phyloP scores from a whole-genome alignment of 1,140 invertebrate genomes.

The Drosophila repleta region DNA sequence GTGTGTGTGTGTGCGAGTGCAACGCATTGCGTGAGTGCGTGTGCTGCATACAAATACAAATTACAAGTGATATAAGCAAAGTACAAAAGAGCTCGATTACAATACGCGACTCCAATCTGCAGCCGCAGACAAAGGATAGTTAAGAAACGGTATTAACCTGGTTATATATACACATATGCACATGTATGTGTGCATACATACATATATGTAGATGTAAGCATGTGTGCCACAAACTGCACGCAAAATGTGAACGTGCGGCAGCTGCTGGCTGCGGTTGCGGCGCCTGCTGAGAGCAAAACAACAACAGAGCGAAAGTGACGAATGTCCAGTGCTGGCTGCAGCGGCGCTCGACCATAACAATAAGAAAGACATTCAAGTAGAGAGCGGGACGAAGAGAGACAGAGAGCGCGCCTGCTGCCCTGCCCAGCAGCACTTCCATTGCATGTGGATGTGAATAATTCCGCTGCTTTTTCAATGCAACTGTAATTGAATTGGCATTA shows the following conservation, averaged over 20 bases:
- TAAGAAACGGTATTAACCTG: conserved; percentile 63
- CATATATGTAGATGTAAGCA: background rate
- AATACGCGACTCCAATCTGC: conserved; percentile 26
- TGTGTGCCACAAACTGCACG: conserved; percentile 1
- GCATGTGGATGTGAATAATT: conserved; percentile 61
- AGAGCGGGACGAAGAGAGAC: background rate
- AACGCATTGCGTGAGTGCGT: conserved; percentile 28
- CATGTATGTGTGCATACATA: background rate
- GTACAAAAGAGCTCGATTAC: conserved; percentile 55
- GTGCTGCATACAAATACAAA: conserved; percentile 17
- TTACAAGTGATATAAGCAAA: conserved; percentile 66
- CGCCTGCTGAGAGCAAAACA: conserved; percentile 30
- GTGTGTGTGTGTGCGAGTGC: conserved; percentile 42
- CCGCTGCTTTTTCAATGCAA: conserved; percentile 47
- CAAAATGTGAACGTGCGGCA: conserved; percentile 21
- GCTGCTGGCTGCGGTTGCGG: conserved; percentile 19
- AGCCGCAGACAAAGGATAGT: conserved; percentile 63
- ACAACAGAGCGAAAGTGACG: conserved; percentile 39
- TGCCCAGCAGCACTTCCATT: conserved; percentile 23
- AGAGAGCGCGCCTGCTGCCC: conserved; percentile 7
- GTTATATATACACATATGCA: conserved; percentile 12
- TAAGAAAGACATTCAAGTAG: conserved; percentile 4
- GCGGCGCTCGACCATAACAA: conserved; percentile 48
- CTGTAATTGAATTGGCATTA: conserved; percentile 74
- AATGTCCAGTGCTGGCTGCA: conserved; percentile 33